Conservation (phyloP, 1,140 invertebrate species). For the Apis laboriosa region DNA sequence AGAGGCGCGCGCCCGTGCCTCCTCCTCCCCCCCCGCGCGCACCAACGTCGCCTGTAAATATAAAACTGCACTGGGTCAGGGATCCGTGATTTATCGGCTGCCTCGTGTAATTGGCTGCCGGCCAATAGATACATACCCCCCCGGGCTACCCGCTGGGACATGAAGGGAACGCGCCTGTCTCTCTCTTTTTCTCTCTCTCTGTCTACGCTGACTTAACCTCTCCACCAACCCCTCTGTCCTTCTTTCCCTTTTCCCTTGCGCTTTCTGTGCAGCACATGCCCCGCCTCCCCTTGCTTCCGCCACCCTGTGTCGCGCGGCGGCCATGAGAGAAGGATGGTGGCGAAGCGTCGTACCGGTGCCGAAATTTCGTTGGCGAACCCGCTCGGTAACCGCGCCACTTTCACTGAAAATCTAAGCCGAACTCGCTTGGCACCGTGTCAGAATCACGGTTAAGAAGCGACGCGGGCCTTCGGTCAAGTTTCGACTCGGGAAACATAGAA, state of each 20-base stretch:
- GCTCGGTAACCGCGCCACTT: slow-evolving; percentile 32
- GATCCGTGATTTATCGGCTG: slow-evolving; percentile 79
- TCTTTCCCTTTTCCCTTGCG: neutral
- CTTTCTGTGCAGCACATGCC: neutral
- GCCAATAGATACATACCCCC: slow-evolving; percentile 74
- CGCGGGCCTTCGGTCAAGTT: slow-evolving; percentile 37
- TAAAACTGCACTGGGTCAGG: slow-evolving; percentile 81
- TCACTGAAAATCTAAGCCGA: slow-evolving; percentile 49
- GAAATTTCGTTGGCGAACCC: slow-evolving; percentile 16
- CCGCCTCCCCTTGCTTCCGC: neutral
- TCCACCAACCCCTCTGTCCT: neutral
- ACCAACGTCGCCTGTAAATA: slow-evolving; percentile 71
- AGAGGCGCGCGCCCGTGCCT: slow-evolving; percentile 24
- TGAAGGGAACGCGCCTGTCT: slow-evolving; percentile 25
- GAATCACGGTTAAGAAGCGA: slow-evolving; percentile 33
- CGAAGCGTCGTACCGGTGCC: neutral
- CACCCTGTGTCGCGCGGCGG: neutral
- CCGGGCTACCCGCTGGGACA: slow-evolving; percentile 54
- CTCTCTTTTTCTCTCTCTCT: neutral
- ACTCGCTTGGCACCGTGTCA: slow-evolving; percentile 49
- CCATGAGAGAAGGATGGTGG: neutral
- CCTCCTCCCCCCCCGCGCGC: slow-evolving; percentile 25
- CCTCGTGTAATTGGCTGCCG: slow-evolving; percentile 74
- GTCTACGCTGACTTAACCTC: neutral
- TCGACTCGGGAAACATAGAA: slow-evolving; percentile 4